phyloP scores from a whole-genome alignment of 2,888 invertebrate genomes.

The Polydrusus cervinus region DNA sequence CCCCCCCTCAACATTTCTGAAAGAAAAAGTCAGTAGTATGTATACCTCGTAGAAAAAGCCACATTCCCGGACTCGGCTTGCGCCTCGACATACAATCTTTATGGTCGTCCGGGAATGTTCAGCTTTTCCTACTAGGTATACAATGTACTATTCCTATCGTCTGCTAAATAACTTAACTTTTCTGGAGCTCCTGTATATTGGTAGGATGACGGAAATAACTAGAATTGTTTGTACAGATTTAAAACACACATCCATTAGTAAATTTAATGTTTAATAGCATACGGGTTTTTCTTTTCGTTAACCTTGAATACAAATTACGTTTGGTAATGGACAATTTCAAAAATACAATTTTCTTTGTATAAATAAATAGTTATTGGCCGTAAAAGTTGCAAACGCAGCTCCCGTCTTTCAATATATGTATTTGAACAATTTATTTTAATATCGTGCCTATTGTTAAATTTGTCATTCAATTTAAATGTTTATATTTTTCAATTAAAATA shows the following conservation, averaged over 20 bases:
- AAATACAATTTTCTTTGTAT: constrained; percentile 3
- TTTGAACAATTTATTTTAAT: constrained; percentile 1
- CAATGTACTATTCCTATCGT: no score
- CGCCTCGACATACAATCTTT: no score
- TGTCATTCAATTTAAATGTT: neutral
- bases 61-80: no score
- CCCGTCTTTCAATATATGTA: neutral
- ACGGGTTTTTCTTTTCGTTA: neutral
- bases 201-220: no score
- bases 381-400: neutral
- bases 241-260: neutral
- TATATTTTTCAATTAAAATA: neutral
- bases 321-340: neutral
- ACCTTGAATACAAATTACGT: neutral
- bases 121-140: no score
- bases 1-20: no score
- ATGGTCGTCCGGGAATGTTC: no score
- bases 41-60: no score
- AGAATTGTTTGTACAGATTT: neutral
- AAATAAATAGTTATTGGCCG: neutral
- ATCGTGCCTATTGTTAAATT: neutral
- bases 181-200: no score
- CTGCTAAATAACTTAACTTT: no score
- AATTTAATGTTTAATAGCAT: neutral
- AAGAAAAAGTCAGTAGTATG: no score